A percentile compares a stretch with the other conserved stretches of the same genome.
phyloP scores from a whole-genome alignment of 2,113 vertebrate genomes.

The Leptobrachium ailaonicum region DNA sequence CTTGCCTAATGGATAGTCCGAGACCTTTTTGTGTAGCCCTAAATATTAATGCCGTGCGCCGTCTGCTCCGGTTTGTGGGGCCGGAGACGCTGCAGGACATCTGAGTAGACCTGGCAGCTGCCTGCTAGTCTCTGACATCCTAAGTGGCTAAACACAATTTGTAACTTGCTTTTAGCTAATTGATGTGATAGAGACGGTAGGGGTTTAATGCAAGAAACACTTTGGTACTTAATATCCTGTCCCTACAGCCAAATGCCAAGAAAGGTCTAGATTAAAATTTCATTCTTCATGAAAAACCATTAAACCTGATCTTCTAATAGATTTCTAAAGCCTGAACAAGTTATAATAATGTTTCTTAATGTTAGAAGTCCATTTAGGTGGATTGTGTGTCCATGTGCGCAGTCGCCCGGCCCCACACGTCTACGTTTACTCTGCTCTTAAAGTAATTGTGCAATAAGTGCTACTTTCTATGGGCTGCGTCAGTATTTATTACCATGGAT shows the following conservation, averaged over 20 bases:
- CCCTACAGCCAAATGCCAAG: conserved; percentile 32
- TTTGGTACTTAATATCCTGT: conserved; percentile 44
- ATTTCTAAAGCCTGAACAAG: conserved; percentile 12
- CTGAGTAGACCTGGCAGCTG: conserved; percentile 49
- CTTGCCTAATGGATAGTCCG: conserved; percentile 37
- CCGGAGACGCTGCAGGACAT: conserved; percentile 42
- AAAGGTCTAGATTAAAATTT: conserved; percentile 47
- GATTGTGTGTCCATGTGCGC: not conserved
- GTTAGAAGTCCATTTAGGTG: not conserved
- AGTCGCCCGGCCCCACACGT: not conserved
- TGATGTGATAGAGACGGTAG: conserved; percentile 49
- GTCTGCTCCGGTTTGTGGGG: conserved; percentile 43
- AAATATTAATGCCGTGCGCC: conserved; percentile 44
- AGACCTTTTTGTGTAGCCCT: conserved; percentile 38
- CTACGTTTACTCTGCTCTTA: not conserved
- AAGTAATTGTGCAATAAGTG: not conserved
- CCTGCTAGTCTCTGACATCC: conserved; percentile 46
- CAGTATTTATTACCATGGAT: too few species aligned
- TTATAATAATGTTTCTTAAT: conserved; percentile 8
- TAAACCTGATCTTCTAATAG: conserved; percentile 36
- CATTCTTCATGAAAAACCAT: conserved; percentile 29
- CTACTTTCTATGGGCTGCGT: too few species aligned
- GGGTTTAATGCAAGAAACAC: conserved; percentile 50
- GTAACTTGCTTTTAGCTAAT: conserved; percentile 50
- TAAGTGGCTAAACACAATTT: conserved; percentile 49